phyloP scores from a whole-genome alignment of 2,113 vertebrate species.

The Murina feae region DNA sequence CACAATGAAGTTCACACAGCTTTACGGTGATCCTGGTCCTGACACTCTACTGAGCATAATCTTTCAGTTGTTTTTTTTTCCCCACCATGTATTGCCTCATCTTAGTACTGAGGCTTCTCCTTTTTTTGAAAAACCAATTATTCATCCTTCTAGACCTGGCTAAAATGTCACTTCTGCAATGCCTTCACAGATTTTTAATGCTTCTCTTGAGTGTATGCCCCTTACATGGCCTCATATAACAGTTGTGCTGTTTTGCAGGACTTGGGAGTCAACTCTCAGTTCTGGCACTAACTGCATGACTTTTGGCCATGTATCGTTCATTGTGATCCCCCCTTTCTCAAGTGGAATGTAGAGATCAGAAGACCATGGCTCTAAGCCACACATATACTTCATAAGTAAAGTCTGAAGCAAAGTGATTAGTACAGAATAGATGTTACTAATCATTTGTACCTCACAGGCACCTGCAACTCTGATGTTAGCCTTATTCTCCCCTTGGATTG shows the following conservation, averaged over 20 bases:
- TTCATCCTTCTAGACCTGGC: not conserved
- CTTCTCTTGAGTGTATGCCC: not conserved
- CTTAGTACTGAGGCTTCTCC: not conserved
- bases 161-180: not conserved
- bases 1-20: not conserved
- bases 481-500: not conserved
- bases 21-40: not conserved
- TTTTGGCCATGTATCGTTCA: not conserved
- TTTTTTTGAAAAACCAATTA: not conserved
- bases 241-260: not conserved
- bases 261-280: not conserved
- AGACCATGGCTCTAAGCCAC: not conserved
- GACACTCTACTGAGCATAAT: not conserved
- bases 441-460: not conserved
- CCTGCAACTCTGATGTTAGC: not conserved
- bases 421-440: not conserved
- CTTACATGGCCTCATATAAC: not conserved
- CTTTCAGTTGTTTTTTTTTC: not conserved
- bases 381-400: not conserved
- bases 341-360: not conserved
- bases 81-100: not conserved
- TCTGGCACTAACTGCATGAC: not conserved
- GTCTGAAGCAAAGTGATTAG: not conserved
- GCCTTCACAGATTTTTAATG: not conserved
- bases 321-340: not conserved